Evolutionary conservation across 2,888 invertebrate species (phyloP).

Genomic region (Miltochrista miniata): DNA sequence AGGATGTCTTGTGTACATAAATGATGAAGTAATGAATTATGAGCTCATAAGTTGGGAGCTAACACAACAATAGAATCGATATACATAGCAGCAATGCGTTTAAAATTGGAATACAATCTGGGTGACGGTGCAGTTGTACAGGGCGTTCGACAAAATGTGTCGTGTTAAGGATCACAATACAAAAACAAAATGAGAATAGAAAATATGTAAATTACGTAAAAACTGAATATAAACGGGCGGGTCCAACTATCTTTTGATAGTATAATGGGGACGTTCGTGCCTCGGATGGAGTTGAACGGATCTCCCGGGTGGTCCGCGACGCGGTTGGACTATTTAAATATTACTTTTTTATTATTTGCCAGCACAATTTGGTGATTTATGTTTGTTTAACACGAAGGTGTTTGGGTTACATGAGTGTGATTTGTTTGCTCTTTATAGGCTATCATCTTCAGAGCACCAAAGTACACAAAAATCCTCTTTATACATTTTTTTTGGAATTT

Average conservation of each 20-base stretch:
- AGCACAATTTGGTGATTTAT: slow-evolving; percentile 72
- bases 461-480: slow-evolving; percentile 34
- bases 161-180: slow-evolving; percentile 41
- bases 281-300: slow-evolving; percentile 54
- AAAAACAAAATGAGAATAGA: slow-evolving; percentile 52
- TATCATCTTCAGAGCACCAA: slow-evolving; percentile 57
- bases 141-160: slow-evolving; percentile 45
- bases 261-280: slow-evolving; percentile 74
- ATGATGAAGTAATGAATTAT: slow-evolving; percentile 14
- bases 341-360: slow-evolving; percentile 76
- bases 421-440: slow-evolving; percentile 71
- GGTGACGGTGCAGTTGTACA: slow-evolving; percentile 48
- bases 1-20: no score
- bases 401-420: slow-evolving; percentile 70
- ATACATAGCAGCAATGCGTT: slow-evolving; percentile 60
- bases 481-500: slow-evolving; percentile 29
- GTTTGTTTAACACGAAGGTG: slow-evolving; percentile 76
- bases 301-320: slow-evolving; percentile 76
- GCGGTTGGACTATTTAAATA: slow-evolving; percentile 73
- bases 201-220: slow-evolving; percentile 71
- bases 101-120: slow-evolving; percentile 56
- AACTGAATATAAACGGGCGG: slow-evolving; percentile 43
- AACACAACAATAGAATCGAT: slow-evolving; percentile 64
- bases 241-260: slow-evolving; percentile 68
- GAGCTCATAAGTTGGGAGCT: slow-evolving; percentile 51